These are phyloP conservation scores for Coregonus suidteri DNA, from an alignment of 2,797 vertebrate species.

Conservation along the genomic window DNA sequence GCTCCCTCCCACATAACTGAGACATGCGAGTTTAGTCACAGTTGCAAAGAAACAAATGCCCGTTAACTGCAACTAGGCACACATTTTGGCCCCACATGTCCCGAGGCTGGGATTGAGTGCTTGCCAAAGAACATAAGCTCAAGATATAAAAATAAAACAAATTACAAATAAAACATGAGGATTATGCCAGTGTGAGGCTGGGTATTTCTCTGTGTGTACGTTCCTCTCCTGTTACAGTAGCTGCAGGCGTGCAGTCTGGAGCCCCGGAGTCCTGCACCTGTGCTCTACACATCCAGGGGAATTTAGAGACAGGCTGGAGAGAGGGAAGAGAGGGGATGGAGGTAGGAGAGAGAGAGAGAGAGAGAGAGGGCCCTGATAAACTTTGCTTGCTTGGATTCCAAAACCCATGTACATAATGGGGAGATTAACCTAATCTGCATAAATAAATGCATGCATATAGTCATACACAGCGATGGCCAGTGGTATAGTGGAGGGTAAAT, in stretches of 20 bases:
- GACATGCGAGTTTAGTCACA: conserved; percentile 73
- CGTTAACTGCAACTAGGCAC: conserved; percentile 75
- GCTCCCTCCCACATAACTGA: conserved; percentile 64
- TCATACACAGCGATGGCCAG: background rate
- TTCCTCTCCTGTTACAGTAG: conserved; percentile 63
- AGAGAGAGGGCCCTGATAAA: conserved; percentile 7
- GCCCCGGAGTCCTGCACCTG: conserved; percentile 65
- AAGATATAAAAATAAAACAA: conserved; percentile 73
- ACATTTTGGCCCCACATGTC: conserved; percentile 54
- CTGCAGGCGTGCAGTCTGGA: conserved; percentile 49
- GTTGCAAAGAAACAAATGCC: conserved; percentile 75
- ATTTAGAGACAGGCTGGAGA: conserved; percentile 53
- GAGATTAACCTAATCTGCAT: conserved; percentile 43
- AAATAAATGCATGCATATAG: conserved; percentile 22
- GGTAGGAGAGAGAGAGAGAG: conserved; percentile 36
- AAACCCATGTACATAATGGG: conserved; percentile 29
- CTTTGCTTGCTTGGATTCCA: conserved; percentile 40
- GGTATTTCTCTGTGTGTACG: conserved; percentile 66
- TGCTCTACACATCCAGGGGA: conserved; percentile 56
- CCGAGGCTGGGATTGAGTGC: conserved; percentile 70
- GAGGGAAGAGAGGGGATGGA: conserved; percentile 34
- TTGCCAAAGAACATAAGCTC: conserved; percentile 76
- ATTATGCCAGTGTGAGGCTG: conserved; percentile 73
- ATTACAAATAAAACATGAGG: conserved; percentile 77
- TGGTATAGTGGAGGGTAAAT: too few species aligned